A percentile compares a stretch with the other conserved stretches of the same genome.
Evolutionary conservation across 2,888 invertebrate genomes (phyloP).

Genomic region (Pristionchus mayeri): DNA sequence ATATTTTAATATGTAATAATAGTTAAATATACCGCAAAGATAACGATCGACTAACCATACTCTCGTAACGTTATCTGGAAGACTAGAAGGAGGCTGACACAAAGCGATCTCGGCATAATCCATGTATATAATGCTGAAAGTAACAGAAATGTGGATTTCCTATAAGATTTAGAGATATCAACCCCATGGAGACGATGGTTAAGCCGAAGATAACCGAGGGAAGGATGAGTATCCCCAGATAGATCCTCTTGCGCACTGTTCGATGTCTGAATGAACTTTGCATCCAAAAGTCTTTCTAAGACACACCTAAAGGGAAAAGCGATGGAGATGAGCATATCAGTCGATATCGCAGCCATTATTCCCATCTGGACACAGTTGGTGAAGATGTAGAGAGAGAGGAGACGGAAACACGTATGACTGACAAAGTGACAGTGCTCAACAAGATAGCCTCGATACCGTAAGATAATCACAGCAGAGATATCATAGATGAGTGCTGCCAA

Average conservation of each 20-base stretch:
- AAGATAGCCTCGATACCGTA: slow-evolving; percentile 17
- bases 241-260: not conserved
- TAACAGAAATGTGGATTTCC: not conserved
- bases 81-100: slow-evolving; percentile 6
- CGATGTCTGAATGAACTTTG: slow-evolving; percentile 1
- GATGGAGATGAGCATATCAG: slow-evolving; percentile 26
- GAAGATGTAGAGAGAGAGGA: slow-evolving; percentile 33
- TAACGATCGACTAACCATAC: slow-evolving; percentile 9
- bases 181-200: not conserved
- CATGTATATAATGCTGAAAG: not conserved
- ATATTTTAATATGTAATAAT: no score
- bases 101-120: not conserved
- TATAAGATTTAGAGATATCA: not conserved
- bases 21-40: no score
- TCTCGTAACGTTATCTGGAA: not conserved
- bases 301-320: slow-evolving; percentile 8
- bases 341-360: slow-evolving; percentile 40
- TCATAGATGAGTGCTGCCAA: slow-evolving; percentile 10
- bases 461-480: not conserved
- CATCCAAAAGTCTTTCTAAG: not conserved
- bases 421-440: not conserved
- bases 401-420: slow-evolving; percentile 2
- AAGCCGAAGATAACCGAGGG: not conserved
- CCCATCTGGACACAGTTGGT: slow-evolving; percentile 29
- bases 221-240: not conserved